Evolutionary conservation across 2,797 vertebrate species (phyloP).

Genomic region (Bradypus variegatus): DNA sequence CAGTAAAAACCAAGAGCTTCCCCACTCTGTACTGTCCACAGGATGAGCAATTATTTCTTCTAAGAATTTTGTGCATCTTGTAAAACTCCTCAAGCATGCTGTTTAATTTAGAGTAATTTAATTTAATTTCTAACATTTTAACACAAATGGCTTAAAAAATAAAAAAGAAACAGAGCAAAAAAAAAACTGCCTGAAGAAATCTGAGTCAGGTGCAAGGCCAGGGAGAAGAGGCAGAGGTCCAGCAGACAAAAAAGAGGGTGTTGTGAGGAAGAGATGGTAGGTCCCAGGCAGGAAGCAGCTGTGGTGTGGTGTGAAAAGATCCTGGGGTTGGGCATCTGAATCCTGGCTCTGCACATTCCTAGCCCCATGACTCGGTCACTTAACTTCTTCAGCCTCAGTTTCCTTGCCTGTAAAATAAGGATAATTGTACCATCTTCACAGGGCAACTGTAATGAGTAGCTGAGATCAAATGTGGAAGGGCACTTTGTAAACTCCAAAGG

Average conservation of each 20-base stretch:
- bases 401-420: neutral
- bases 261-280: neutral
- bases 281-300: neutral
- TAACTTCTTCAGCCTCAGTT: neutral
- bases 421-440: neutral
- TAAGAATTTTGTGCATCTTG: conserved; percentile 29
- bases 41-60: conserved; percentile 22
- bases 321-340: neutral
- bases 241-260: neutral
- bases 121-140: conserved; percentile 56
- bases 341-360: neutral
- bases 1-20: conserved; percentile 37
- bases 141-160: conserved; percentile 46
- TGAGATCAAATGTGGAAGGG: neutral
- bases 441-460: neutral
- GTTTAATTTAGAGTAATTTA: conserved; percentile 62
- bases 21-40: neutral
- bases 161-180: neutral
- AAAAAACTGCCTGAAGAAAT: neutral
- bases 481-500: neutral
- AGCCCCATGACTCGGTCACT: no score
- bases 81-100: conserved; percentile 14
- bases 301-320: neutral
- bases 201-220: neutral
- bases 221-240: neutral